Base-by-base conservation (phyloP, 2,797 vertebrate genomes). In the Centropyge bicolor region DNA sequence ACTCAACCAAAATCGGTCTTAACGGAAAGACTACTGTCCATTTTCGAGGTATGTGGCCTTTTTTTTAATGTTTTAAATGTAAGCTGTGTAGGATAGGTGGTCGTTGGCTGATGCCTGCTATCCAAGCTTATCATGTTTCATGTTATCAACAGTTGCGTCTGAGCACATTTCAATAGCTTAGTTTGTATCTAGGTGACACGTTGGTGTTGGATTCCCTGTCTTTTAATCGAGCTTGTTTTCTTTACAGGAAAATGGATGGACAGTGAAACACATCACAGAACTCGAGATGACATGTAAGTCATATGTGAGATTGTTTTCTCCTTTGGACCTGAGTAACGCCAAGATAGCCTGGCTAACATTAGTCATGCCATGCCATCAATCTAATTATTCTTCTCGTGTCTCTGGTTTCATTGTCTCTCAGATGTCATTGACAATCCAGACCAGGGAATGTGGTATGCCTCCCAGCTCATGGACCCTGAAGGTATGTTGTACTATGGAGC, bases 271-370 rank as follows among this genome's bases (percentile, higher is more conserved):
- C 8, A 92, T 96, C 56, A 95, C 96, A 60, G 91, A 95, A 66
- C 93, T 99, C 36, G 98, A 99, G 78, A 95, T 99, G 77, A 89
- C 96, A 46, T 96, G 98, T 99, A 93, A 98, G 98, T 98, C 95
- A 91, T 95, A 95, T 96, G 0, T 96, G 0, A 41, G 49, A 22
- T 48, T 3, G 3, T 8, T 13, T 17, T 20, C 22, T 20, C 0
- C n/a, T 76, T 9, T 54, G 0, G 8, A 6, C 20, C 35, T 22
- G 1, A 11, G 8, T 36, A 40, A 7, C 12, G 2, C 46, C 20
- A 45, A 16, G 3, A 1, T n/a, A 45, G 20, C 76, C 2, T 14
- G 8, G 10, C 17, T 49, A 36, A 16, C n/a, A 3, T 22, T 38
- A 6, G 9, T 16, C 11, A 0, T 36, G 17, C 10, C 17, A 31